Evolutionary conservation across 2,797 vertebrate genomes (phyloP), one percentile per base, ranked within the genome.

Genomic region (Cuniculus paca): DNA sequence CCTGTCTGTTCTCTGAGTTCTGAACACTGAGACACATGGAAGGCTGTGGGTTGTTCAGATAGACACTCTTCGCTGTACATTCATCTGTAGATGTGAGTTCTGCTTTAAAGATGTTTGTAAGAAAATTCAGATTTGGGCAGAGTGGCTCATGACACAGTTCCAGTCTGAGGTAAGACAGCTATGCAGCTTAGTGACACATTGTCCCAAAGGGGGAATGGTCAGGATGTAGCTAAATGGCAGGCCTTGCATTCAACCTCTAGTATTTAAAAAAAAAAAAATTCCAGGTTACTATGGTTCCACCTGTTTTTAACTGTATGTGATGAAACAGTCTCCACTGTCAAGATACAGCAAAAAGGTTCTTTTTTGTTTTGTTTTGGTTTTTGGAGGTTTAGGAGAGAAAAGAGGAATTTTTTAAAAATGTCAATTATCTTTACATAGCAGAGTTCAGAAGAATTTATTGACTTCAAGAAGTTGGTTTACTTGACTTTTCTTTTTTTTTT

Each of bases 381-480:
- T 20, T 81, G 63, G 17, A 90, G n/a, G 14, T 60, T 60, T 88
- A 56, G 42, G 48, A 88, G 42, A 24, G 79, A 63, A 94, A 91
- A 52, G 52, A 93, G 10, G 34, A 94, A 86, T 56, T n/a, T 26
- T 17, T 39, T 6, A 36, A 34, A 45, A 28, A 58, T 5, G 17
- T n/a, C 74, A 92, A 17, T 61, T 42, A 88, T 88, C 50, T 36
- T 92, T 72, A 60, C 26, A 70, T 42, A 75, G 58, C 26, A 90
- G 26, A 60, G 9, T 45, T 39, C 74, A 84, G 28, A 75, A 90
- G 31, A 87, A n/a, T 85, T 91, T 72, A 75, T 39, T 95, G 36
- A 48, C 42, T 83, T 92, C 26, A 83, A 80, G 78, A 92, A 97
- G 72, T 4, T 93, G 75, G 26, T 42, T 88, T 74, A 75, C 19